These are phyloP conservation scores for Carlito syrichta DNA, from an alignment of 2,113 vertebrate species.

Conservation along the genomic window DNA sequence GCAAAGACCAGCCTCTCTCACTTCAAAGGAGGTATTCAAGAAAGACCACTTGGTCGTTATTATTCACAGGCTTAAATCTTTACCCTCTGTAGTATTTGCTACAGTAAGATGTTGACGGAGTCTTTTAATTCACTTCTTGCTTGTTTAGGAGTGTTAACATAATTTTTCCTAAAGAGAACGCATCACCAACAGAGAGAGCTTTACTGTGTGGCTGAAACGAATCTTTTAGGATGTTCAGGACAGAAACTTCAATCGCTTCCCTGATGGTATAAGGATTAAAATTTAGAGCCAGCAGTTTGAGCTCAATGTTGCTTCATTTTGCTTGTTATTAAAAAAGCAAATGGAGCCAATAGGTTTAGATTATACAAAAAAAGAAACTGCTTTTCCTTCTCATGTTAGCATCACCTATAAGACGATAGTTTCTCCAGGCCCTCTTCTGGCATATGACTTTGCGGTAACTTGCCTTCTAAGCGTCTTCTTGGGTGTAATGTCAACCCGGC, in stretches of 20 bases:
- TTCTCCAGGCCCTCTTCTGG: not conserved
- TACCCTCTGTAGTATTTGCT: not conserved
- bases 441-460: not conserved
- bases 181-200: not conserved
- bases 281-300: not conserved
- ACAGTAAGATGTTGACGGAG: not conserved
- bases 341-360: slow-evolving; percentile 6
- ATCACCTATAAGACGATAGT: not conserved
- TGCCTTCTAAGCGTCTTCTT: not conserved
- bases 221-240: not conserved
- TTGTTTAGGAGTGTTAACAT: not conserved
- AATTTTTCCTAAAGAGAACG: not conserved
- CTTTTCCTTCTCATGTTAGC: not conserved
- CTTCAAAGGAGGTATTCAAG: not conserved
- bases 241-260: not conserved
- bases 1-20: not conserved
- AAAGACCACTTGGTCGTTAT: slow-evolving; percentile 5
- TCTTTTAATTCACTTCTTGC: not conserved
- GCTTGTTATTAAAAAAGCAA: slow-evolving; percentile 37
- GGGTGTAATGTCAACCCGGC: not conserved
- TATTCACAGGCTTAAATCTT: not conserved
- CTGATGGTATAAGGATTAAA: not conserved
- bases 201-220: not conserved
- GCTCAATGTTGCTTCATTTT: not conserved
- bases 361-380: not conserved